A percentile compares a stretch with the other conserved stretches of the same genome.
Evolutionary conservation across 2,797 vertebrate genomes (phyloP).

Genomic region (Falco concolor): DNA sequence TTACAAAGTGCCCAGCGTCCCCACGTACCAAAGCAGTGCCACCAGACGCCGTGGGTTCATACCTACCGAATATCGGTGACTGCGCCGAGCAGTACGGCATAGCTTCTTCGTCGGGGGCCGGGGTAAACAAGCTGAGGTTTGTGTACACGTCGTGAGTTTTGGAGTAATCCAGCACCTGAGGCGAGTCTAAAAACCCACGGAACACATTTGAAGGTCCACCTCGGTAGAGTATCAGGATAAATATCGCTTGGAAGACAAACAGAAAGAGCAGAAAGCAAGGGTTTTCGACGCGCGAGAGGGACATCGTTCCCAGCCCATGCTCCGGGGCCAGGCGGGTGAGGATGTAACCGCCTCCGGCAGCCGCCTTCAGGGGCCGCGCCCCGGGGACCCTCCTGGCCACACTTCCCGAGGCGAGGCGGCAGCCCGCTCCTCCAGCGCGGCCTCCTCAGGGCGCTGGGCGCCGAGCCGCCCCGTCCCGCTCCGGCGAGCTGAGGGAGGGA

Average conservation of each 20-base stretch:
- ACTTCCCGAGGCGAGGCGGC: neutral
- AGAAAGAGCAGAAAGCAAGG: conserved; percentile 60
- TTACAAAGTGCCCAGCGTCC: fast-evolving
- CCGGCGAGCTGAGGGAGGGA: neutral
- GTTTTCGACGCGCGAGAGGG: conserved; percentile 44
- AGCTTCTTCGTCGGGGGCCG: neutral
- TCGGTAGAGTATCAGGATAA: conserved; percentile 66
- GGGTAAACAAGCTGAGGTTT: conserved; percentile 65
- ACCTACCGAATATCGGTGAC: conserved; percentile 67
- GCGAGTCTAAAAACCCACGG: neutral
- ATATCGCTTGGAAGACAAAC: conserved; percentile 58
- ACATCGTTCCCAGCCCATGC: conserved; percentile 34
- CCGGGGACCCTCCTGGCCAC: neutral
- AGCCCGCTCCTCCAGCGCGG: neutral
- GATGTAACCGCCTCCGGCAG: neutral
- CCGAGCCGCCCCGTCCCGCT: neutral
- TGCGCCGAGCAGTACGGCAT: conserved; percentile 26
- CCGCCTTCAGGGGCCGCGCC: neutral
- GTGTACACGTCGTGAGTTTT: conserved; percentile 65
- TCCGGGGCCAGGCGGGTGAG: neutral
- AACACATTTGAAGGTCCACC: conserved; percentile 35
- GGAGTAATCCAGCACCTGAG: conserved; percentile 55
- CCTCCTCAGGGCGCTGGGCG: neutral
- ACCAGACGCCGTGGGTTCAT: fast-evolving
- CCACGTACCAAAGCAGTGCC: fast-evolving